A percentile compares a stretch with the other conserved stretches of the same genome.
These are phyloP conservation scores for Tangara arthus DNA, from an alignment of 2,797 vertebrate genomes.

Conservation along the genomic window DNA sequence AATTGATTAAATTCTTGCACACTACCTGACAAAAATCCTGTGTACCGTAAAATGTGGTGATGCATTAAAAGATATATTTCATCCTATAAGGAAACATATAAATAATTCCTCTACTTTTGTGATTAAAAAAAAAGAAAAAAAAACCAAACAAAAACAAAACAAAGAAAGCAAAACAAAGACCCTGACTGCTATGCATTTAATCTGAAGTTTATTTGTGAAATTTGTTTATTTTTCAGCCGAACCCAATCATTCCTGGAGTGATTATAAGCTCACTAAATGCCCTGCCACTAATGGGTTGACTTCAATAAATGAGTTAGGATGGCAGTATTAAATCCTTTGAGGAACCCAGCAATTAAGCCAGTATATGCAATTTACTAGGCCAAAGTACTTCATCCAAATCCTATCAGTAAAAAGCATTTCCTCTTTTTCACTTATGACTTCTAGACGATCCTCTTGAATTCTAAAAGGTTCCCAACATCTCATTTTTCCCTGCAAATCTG, in stretches of 20 bases:
- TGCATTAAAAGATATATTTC: neutral
- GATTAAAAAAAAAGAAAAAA: neutral
- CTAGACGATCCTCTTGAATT: neutral
- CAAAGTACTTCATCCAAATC: neutral
- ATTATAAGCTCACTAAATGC: neutral
- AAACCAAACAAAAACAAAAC: accelerated
- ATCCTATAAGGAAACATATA: neutral
- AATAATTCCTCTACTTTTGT: accelerated
- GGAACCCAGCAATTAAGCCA: neutral
- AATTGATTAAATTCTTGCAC: neutral
- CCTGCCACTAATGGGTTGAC: neutral
- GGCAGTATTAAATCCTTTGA: neutral
- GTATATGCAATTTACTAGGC: neutral
- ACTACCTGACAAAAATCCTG: neutral
- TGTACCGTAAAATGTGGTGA: neutral
- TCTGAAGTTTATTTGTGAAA: neutral
- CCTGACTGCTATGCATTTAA: neutral
- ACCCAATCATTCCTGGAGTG: neutral
- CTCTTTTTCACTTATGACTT: neutral
- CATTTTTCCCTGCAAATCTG: neutral
- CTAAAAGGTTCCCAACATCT: neutral
- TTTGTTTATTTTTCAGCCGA: neutral
- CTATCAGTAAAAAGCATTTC: neutral
- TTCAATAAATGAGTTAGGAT: neutral
- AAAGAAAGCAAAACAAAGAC: neutral